Conservation (phyloP, 2,113 vertebrate genomes). For the Chrysemys picta region DNA sequence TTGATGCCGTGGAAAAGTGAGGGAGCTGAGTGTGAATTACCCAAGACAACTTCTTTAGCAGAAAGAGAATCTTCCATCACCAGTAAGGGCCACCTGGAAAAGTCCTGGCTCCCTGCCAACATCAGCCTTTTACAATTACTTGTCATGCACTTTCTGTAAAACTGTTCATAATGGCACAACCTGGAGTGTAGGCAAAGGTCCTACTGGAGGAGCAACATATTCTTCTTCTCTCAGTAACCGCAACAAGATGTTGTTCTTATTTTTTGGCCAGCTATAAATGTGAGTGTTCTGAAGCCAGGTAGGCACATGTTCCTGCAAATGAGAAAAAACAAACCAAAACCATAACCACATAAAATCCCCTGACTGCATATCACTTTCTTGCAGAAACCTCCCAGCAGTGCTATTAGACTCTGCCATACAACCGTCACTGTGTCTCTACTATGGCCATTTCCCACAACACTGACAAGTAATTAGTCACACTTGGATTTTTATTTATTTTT, state of each 20-base stretch:
- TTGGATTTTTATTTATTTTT: neutral
- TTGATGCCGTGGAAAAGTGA: constrained; percentile 53
- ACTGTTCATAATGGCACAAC: constrained; percentile 81
- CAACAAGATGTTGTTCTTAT: constrained; percentile 89
- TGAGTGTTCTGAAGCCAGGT: constrained; percentile 94
- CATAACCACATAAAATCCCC: constrained; percentile 12
- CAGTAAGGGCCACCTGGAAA: constrained; percentile 38
- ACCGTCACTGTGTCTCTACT: neutral
- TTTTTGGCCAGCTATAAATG: constrained; percentile 90
- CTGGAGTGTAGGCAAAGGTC: constrained; percentile 87
- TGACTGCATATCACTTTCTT: constrained; percentile 16
- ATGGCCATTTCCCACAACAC: neutral
- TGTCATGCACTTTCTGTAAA: neutral
- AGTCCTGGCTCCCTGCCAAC: constrained; percentile 18
- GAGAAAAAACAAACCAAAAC: neutral
- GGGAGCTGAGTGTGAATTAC: constrained; percentile 30
- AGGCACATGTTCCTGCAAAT: constrained; percentile 88
- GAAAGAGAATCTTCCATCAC: constrained; percentile 61
- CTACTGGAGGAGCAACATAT: constrained; percentile 84
- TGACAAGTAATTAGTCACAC: neutral
- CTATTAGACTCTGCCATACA: neutral
- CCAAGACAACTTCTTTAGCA: constrained; percentile 63
- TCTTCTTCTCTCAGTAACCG: constrained; percentile 92
- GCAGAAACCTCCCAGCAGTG: neutral
- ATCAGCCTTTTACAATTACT: constrained; percentile 25